Percentiles rank a stretch among this genome's conserved stretches.
These are phyloP conservation scores for Ceratoteleas bidentatus DNA, from an alignment of 1,140 invertebrate genomes.

Conservation along the genomic window DNA sequence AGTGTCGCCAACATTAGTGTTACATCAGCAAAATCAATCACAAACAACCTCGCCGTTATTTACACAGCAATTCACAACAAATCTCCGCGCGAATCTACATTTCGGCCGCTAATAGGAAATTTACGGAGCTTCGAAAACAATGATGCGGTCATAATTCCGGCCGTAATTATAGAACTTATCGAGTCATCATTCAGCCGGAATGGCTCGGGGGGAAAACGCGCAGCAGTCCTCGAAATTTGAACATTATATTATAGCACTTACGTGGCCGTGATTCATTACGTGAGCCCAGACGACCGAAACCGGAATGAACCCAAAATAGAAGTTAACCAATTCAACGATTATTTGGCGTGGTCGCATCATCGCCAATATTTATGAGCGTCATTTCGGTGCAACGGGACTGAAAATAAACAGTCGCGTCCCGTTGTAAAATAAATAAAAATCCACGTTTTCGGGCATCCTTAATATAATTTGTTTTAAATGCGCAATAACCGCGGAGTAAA, in stretches of 20 bases:
- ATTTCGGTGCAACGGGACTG: conserved; percentile 37
- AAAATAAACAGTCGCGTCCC: no score
- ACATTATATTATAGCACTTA: conserved; percentile 50
- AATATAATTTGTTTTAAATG: no score
- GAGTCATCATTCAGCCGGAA: conserved; percentile 32
- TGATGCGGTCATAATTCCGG: conserved; percentile 21
- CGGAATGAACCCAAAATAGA: conserved; percentile 51
- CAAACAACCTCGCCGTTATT: conserved; percentile 11
- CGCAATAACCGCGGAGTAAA: background rate
- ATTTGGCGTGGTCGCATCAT: conserved; percentile 23
- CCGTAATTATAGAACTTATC: conserved; percentile 41
- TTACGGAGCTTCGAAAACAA: conserved; percentile 28
- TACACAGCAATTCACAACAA: conserved; percentile 9
- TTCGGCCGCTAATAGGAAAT: background rate
- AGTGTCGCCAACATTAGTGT: background rate
- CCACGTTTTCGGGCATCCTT: no score
- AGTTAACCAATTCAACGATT: conserved; percentile 47
- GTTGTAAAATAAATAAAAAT: no score
- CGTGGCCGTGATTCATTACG: conserved; percentile 51
- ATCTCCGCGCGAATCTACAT: background rate
- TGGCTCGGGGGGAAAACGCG: conserved; percentile 3
- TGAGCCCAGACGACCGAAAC: conserved; percentile 40
- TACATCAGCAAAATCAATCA: conserved; percentile 11
- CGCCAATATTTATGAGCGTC: conserved; percentile 41
- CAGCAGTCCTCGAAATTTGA: conserved; percentile 40